These are phyloP conservation scores for Ectropis crepuscularia DNA, from an alignment of 2,888 invertebrate species.

Conservation along the genomic window DNA sequence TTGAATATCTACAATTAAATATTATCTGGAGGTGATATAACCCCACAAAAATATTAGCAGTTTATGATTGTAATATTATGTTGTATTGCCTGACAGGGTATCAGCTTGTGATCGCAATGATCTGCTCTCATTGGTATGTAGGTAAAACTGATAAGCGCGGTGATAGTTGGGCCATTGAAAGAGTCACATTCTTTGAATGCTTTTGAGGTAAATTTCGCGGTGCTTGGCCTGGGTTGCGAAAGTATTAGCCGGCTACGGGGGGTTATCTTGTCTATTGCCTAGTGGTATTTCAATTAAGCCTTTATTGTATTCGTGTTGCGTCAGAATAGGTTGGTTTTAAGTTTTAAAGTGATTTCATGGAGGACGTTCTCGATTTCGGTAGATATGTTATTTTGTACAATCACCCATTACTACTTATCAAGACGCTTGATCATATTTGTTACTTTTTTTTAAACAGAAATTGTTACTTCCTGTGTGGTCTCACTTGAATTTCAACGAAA, in stretches of 20 bases:
- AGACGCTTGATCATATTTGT: too few relatives aligned
- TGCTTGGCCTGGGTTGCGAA: conserved; percentile 4
- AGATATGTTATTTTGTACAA: too few relatives aligned
- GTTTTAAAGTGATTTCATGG: too few relatives aligned
- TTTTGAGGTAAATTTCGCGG: conserved; percentile 14
- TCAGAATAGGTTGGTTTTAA: too few relatives aligned
- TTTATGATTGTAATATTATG: conserved; percentile 18
- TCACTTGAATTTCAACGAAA: too few relatives aligned
- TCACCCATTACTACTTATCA: too few relatives aligned
- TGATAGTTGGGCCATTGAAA: conserved; percentile 28
- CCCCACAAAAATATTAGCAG: neutral
- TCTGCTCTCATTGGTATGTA: conserved; percentile 60
- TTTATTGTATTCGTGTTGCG: neutral
- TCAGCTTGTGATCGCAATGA: conserved; percentile 45
- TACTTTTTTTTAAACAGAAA: too few relatives aligned
- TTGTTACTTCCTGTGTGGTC: too few relatives aligned
- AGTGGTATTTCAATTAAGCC: neutral
- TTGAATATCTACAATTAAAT: neutral
- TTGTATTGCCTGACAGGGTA: conserved; percentile 26
- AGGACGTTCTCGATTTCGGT: too few relatives aligned
- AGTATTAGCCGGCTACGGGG: conserved; percentile 2
- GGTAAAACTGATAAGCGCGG: conserved; percentile 37
- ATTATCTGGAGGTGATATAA: conserved; percentile 2
- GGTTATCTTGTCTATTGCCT: neutral
- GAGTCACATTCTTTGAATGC: conserved; percentile 24